Evolutionary conservation across 92 coral and sea anemone genomes (phyloP).

Genomic region (Scolanthus callimorphus): DNA sequence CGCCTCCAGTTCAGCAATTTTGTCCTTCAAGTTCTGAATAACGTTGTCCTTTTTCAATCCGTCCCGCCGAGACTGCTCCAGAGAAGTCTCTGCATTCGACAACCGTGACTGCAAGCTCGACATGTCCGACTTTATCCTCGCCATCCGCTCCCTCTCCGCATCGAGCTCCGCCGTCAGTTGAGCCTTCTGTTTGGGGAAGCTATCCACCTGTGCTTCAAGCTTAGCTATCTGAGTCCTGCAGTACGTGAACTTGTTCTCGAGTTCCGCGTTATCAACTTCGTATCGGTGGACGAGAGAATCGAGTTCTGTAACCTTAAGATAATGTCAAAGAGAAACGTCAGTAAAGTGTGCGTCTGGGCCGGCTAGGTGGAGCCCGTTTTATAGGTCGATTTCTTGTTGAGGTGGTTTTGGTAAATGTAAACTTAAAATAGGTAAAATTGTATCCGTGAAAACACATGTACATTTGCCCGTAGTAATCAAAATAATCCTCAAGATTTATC

Average conservation of each 20-base stretch:
- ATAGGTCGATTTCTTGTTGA: no score
- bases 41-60: constrained; percentile 49
- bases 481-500: no score
- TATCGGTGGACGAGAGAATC: constrained; percentile 33
- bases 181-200: constrained; percentile 44
- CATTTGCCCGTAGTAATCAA: no score
- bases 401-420: no score
- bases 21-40: constrained; percentile 58
- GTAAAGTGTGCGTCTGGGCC: no score
- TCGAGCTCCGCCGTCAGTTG: constrained; percentile 62
- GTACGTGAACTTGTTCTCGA: constrained; percentile 49
- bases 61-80: constrained; percentile 58
- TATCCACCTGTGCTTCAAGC: constrained; percentile 40
- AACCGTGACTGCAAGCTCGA: constrained; percentile 45
- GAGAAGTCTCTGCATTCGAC: constrained; percentile 47
- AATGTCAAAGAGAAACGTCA: no score
- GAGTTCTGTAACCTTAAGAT: constrained; percentile 32
- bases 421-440: no score
- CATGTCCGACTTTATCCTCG: constrained; percentile 45
- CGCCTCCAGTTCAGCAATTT: constrained; percentile 48
- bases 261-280: constrained; percentile 49
- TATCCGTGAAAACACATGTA: no score
- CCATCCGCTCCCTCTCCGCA: constrained; percentile 54
- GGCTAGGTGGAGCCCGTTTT: no score
- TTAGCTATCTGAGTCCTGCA: constrained; percentile 43